These are phyloP conservation scores for Macquaria ambigua DNA, from an alignment of 2,113 vertebrate species.

Conservation along the genomic window DNA sequence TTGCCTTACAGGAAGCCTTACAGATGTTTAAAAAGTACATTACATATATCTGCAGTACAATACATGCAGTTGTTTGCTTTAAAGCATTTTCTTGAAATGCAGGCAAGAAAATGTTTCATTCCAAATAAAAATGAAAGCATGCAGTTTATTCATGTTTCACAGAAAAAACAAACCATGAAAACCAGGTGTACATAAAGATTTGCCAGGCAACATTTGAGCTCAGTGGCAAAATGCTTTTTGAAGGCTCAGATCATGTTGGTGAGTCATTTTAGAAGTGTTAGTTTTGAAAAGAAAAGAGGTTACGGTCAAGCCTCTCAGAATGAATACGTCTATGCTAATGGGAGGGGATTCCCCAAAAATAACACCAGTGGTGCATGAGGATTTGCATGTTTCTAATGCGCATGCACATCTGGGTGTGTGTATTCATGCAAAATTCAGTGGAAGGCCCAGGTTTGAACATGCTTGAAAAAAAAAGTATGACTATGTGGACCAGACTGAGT, in stretches of 20 bases:
- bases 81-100: background rate
- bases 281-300: constrained; percentile 53
- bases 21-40: background rate
- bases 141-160: background rate
- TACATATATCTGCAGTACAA: background rate
- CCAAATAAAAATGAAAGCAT: background rate
- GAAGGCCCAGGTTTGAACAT: constrained; percentile 50
- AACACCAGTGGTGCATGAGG: constrained; percentile 22
- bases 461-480: constrained; percentile 56
- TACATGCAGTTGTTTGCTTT: background rate
- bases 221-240: background rate
- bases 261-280: constrained; percentile 1
- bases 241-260: background rate
- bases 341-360: constrained; percentile 62
- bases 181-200: background rate
- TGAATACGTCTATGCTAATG: constrained; percentile 47
- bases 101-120: background rate
- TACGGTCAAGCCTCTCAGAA: constrained; percentile 29
- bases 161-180: background rate
- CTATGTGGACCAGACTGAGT: constrained; percentile 54
- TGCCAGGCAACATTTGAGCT: background rate
- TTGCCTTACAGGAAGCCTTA: background rate
- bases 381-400: constrained; percentile 41
- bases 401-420: constrained; percentile 20
- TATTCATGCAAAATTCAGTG: constrained; percentile 25